These are phyloP conservation scores for Drosophila pseudotalamancana DNA, from an alignment of 2,888 invertebrate species.

Conservation along the genomic window DNA sequence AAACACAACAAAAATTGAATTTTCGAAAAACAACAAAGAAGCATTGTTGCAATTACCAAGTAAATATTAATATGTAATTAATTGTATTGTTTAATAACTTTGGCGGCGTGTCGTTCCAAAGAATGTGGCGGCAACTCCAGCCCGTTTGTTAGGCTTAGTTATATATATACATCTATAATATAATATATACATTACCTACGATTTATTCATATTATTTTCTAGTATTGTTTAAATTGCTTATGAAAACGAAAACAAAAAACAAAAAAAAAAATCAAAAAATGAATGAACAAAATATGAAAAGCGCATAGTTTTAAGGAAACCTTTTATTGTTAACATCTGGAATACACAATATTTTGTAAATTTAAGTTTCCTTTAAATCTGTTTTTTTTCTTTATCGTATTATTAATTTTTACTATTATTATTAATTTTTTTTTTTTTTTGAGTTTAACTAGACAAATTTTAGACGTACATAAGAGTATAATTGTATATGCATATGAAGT, in stretches of 20 bases:
- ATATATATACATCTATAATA: constrained; percentile 31
- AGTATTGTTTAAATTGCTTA: constrained; percentile 51
- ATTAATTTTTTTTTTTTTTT: constrained; percentile 15
- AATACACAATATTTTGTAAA: constrained; percentile 13
- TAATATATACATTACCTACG: constrained; percentile 7
- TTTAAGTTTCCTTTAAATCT: constrained; percentile 11
- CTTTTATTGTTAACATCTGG: constrained; percentile 22
- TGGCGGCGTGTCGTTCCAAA: constrained; percentile 50
- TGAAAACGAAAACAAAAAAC: constrained; percentile 10
- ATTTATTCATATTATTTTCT: constrained; percentile 39
- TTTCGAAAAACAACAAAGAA: constrained; percentile 7
- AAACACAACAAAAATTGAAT: constrained; percentile 7
- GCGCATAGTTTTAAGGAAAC: constrained; percentile 18
- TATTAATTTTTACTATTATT: constrained; percentile 1
- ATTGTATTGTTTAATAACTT: constrained; percentile 40
- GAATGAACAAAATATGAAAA: neutral
- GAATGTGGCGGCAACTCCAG: constrained; percentile 37
- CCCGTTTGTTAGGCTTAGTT: constrained; percentile 58
- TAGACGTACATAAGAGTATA: constrained; percentile 26
- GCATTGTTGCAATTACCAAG: constrained; percentile 34
- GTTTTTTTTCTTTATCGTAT: constrained; percentile 1
- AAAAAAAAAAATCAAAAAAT: neutral
- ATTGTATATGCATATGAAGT: constrained; percentile 26
- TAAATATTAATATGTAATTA: constrained; percentile 31
- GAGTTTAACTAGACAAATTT: constrained; percentile 55